Conservation (phyloP, 2,888 invertebrate species). For the Epicampocera succincta region DNA sequence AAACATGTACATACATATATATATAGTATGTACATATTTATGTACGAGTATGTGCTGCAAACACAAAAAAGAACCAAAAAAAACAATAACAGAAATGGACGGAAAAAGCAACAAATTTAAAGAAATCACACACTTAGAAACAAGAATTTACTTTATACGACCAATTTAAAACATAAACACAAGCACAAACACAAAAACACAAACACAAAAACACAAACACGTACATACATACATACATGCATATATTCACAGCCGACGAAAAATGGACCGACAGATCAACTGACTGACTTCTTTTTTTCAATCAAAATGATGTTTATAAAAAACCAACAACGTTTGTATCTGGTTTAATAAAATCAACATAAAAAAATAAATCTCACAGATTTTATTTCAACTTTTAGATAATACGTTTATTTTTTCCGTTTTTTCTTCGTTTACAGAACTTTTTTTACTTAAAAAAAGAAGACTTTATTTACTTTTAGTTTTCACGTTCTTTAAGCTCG, state of each 20-base stretch:
- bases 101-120: constrained; percentile 20
- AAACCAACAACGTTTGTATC: constrained; percentile 39
- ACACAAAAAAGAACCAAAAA: not conserved
- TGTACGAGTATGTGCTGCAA: too few relatives aligned
- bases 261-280: constrained; percentile 16
- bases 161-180: constrained; percentile 40
- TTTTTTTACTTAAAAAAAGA: too few relatives aligned
- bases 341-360: constrained; percentile 54
- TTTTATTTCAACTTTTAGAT: constrained; percentile 12
- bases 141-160: constrained; percentile 52
- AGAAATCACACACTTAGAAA: constrained; percentile 42
- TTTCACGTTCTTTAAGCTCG: too few relatives aligned
- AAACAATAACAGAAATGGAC: constrained; percentile 23
- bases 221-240: not conserved
- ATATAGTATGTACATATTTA: too few relatives aligned
- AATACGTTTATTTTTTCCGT: not conserved
- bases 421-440: too few relatives aligned
- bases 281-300: constrained; percentile 30
- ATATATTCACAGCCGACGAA: constrained; percentile 31
- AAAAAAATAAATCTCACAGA: constrained; percentile 31
- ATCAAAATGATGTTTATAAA: constrained; percentile 23
- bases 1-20: too few relatives aligned
- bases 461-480: too few relatives aligned
- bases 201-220: constrained; percentile 36
- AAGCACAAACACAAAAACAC: too few relatives aligned